A percentile compares a stretch with the other conserved stretches of the same genome.
Conservation (phyloP, 2,797 vertebrate species). For the Macropus fuliginosus region DNA sequence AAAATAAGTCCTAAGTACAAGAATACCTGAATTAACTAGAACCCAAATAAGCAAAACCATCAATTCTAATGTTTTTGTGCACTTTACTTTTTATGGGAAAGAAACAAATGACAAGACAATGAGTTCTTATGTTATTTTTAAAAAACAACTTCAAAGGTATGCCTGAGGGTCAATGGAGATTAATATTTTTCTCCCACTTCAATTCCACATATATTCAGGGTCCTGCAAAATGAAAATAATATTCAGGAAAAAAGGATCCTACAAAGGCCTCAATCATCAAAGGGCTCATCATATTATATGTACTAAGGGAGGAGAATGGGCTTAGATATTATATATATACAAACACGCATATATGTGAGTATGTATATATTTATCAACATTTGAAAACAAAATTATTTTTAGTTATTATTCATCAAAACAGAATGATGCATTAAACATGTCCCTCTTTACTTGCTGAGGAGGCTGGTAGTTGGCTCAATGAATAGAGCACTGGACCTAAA, state of each 20-base stretch:
- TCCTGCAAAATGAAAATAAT: not conserved
- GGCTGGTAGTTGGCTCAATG: not conserved
- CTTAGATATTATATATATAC: not conserved
- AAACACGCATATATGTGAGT: no score
- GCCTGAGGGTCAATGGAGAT: not conserved
- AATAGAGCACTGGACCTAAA: not conserved
- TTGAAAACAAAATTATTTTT: not conserved
- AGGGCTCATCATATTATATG: not conserved
- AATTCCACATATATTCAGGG: not conserved
- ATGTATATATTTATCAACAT: not conserved
- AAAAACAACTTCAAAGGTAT: not conserved
- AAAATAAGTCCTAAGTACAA: constrained; percentile 21
- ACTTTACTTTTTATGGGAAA: not conserved
- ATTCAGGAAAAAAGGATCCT: not conserved
- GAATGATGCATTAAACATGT: not conserved
- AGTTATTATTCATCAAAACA: not conserved
- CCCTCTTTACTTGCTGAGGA: not conserved
- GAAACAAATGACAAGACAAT: not conserved
- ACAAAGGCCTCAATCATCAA: not conserved
- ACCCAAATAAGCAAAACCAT: not conserved
- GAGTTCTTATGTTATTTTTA: not conserved
- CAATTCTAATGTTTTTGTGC: not conserved
- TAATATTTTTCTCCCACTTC: not conserved
- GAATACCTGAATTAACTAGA: not conserved
- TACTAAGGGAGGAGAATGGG: not conserved